These are phyloP conservation scores for Amphimallon solstitiale DNA, from an alignment of 2,888 invertebrate species.

Conservation along the genomic window DNA sequence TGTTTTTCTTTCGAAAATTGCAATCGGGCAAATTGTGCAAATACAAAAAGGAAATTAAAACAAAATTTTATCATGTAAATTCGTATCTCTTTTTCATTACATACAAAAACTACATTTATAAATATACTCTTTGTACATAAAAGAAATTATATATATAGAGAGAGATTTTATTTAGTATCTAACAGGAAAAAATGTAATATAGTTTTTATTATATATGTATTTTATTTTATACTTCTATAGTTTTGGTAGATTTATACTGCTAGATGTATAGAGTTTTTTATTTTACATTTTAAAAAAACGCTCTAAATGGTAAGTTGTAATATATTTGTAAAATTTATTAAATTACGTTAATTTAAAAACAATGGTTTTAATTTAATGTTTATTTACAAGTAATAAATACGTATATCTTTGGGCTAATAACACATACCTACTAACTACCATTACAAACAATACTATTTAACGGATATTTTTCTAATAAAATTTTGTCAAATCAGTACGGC, in stretches of 20 bases:
- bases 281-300: slow-evolving; percentile 29
- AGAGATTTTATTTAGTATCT: slow-evolving; percentile 37
- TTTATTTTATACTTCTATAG: slow-evolving; percentile 28
- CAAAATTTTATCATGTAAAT: no score
- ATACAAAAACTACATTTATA: background rate
- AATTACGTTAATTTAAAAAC: slow-evolving; percentile 28
- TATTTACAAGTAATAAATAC: background rate
- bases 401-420: no score
- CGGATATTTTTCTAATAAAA: no score
- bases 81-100: no score
- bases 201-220: slow-evolving; percentile 31
- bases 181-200: slow-evolving; percentile 29
- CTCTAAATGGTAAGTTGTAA: slow-evolving; percentile 33
- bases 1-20: slow-evolving; percentile 2
- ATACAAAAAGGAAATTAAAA: background rate
- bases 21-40: slow-evolving; percentile 24
- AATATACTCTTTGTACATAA: slow-evolving; percentile 34
- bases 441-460: no score
- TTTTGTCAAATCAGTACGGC: no score
- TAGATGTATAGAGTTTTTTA: slow-evolving; percentile 25
- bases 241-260: slow-evolving; percentile 23
- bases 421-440: no score
- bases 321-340: slow-evolving; percentile 40
- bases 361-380: background rate
- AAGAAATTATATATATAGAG: slow-evolving; percentile 18